These are phyloP conservation scores for Neofelis nebulosa DNA, from an alignment of 2,113 vertebrate species.

Conservation along the genomic window DNA sequence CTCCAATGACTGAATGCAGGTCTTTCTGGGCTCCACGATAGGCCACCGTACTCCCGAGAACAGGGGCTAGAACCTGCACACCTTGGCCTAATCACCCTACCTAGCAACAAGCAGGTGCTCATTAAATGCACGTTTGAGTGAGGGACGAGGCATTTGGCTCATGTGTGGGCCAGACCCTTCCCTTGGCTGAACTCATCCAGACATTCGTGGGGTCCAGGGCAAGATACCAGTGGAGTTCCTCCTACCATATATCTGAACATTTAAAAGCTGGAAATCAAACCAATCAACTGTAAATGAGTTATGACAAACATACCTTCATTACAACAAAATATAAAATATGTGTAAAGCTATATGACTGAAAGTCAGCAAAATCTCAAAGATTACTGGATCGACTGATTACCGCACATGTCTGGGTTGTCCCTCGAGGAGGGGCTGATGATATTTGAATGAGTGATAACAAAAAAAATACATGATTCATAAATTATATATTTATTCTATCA, in stretches of 20 bases:
- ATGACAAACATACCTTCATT: background rate
- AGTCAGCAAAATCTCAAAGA: background rate
- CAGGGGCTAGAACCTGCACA: background rate
- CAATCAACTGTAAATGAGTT: background rate
- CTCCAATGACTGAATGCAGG: too few species aligned
- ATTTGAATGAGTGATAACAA: background rate
- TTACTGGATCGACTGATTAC: background rate
- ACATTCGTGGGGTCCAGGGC: background rate
- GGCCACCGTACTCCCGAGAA: rapidly evolving
- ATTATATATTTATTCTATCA: conserved; percentile 6
- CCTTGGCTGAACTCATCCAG: background rate
- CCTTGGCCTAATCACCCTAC: background rate
- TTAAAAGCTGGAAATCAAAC: background rate
- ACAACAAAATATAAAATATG: background rate
- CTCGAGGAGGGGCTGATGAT: background rate
- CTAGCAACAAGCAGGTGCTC: background rate
- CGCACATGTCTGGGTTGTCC: background rate
- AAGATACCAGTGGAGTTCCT: background rate
- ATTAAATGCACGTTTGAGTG: background rate
- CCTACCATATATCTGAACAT: background rate
- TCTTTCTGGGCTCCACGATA: background rate
- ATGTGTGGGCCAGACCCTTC: background rate
- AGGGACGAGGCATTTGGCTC: background rate
- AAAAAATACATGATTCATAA: background rate
- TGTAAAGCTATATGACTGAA: background rate